Conservation (phyloP, 2,888 invertebrate genomes). For the Patella depressa region DNA sequence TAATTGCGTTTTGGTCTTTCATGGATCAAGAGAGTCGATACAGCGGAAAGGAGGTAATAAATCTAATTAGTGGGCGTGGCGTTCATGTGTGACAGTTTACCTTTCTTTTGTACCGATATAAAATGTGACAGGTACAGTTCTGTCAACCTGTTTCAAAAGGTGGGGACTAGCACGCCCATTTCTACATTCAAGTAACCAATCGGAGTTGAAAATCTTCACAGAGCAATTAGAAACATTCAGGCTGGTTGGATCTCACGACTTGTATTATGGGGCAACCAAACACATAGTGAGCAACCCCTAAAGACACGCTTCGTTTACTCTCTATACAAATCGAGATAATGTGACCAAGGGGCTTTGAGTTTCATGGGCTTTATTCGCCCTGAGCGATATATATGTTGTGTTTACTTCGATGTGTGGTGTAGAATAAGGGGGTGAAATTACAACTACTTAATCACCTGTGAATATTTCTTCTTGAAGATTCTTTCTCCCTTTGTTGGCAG, state of each 20-base stretch:
- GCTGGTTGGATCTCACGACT: not conserved
- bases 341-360: not conserved
- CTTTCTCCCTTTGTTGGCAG: not conserved
- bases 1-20: too few relatives aligned
- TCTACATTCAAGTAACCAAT: too few relatives aligned
- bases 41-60: too few relatives aligned
- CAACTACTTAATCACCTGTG: slow-evolving; percentile 9
- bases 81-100: too few relatives aligned
- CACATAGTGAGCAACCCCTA: slow-evolving; percentile 3
- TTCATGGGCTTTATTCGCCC: slow-evolving; percentile 8
- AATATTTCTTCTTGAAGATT: not conserved
- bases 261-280: not conserved
- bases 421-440: slow-evolving; percentile 7
- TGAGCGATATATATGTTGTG: slow-evolving; percentile 7
- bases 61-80: too few relatives aligned
- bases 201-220: too few relatives aligned
- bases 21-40: too few relatives aligned
- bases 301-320: slow-evolving; percentile 1
- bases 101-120: too few relatives aligned
- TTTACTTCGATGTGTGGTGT: slow-evolving; percentile 2
- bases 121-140: too few relatives aligned
- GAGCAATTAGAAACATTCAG: not conserved
- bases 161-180: too few relatives aligned
- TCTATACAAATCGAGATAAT: not conserved
- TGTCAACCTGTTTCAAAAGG: too few relatives aligned